Base-by-base conservation (phyloP, 2,888 invertebrate genomes). In the Orthonevra nobilis region DNA sequence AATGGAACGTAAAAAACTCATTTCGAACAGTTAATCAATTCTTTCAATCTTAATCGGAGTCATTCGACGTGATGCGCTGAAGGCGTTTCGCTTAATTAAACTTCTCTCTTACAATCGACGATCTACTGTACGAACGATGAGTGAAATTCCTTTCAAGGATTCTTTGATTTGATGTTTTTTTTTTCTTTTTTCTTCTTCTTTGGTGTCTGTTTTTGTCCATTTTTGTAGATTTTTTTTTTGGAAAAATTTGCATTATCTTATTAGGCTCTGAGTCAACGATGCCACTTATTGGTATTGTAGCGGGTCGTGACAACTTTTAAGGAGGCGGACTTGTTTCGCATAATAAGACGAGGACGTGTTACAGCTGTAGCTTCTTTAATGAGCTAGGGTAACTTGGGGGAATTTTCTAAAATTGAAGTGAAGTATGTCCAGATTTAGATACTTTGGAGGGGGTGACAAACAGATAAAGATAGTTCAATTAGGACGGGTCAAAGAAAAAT, bases 51-150 rank as follows among this genome's bases (percentile, higher is more conserved):
- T 70, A 77, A 77, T 77, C 70, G 63, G 48, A 54, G 46, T 54
- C 32, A 32, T 26, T 32, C 52, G 69, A 46, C 63, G 42, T 77
- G 70, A 77, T 77, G 56, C 75, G 75, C 75, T 64, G 15, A 38
- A 70, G 63, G 75, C 63, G 30, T 77, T 77, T 63, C 63, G 70
- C 75, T 77, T 77, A 77, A 77, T 77, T 77, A 77, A 77, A 77
- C 74, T 69, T 69, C 40, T 54, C n/a, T n/a, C 12, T 44, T 52
- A 74, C 72, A 66, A 66, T 66, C 66, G 66, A 58, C 58, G 36
- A 66, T 26, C 19, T 36, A 10, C 14, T 66, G 56, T 56, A 58
- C 58, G 36, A 66, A 19, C 19, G 26, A 10, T n/a, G 46, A 54
- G 54, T 38, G 30, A 48, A 34, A 40, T 40, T 58, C 34, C 42